A percentile compares a stretch with the other conserved stretches of the same genome.
These are phyloP conservation scores for Melanophora roralis DNA, from an alignment of 2,888 invertebrate genomes.

Conservation along the genomic window DNA sequence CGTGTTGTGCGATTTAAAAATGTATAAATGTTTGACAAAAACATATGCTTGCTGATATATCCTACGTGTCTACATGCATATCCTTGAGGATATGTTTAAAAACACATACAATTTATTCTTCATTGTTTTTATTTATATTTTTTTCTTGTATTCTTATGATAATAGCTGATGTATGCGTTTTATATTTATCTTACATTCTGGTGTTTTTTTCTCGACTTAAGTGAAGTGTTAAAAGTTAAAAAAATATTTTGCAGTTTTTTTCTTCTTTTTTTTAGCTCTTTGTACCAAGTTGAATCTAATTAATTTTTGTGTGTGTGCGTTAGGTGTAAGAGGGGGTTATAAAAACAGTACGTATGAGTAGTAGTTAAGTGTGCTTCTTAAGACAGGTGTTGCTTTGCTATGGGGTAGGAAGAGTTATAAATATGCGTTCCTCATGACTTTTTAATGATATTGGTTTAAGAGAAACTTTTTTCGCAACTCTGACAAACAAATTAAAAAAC, in stretches of 20 bases:
- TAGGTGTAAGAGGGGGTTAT: constrained; percentile 15
- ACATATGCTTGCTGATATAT: not conserved
- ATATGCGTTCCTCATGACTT: constrained; percentile 48
- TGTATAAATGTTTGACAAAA: not conserved
- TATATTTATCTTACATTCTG: constrained; percentile 56
- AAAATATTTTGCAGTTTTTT: constrained; percentile 25
- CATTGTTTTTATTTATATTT: constrained; percentile 59
- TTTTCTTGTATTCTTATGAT: constrained; percentile 71
- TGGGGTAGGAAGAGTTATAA: constrained; percentile 50
- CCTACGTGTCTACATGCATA: constrained; percentile 73
- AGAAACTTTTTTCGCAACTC: constrained; percentile 12
- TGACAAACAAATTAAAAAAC: constrained; percentile 60
- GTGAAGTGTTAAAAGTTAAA: constrained; percentile 36
- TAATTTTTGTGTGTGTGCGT: constrained; percentile 67
- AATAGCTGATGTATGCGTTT: constrained; percentile 68
- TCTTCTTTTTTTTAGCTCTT: not conserved
- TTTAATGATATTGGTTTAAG: constrained; percentile 61
- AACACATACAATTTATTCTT: constrained; percentile 22
- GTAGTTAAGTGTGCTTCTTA: not conserved
- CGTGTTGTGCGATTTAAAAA: constrained; percentile 39
- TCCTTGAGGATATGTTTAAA: constrained; percentile 71
- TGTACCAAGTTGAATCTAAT: constrained; percentile 69
- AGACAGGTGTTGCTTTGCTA: constrained; percentile 43
- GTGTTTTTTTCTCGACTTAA: constrained; percentile 30
- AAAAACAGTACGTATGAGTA: constrained; percentile 9